Evolutionary conservation across 2,113 vertebrate species (phyloP).

Genomic region (Nymphicus hollandicus): DNA sequence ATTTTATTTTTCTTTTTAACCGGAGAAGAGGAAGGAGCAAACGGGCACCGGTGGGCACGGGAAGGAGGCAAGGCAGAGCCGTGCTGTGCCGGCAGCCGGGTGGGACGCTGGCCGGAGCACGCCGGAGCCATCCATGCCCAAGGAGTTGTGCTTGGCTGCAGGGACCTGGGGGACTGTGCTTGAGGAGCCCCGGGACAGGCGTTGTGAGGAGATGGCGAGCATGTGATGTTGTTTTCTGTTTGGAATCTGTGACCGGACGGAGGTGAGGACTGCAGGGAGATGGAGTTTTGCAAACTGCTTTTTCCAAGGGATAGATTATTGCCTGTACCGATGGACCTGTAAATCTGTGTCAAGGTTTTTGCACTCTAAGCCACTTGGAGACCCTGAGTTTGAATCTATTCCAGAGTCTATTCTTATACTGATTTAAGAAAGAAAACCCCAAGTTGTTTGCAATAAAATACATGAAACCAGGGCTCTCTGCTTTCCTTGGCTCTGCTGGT

Average conservation of each 20-base stretch:
- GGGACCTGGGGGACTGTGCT: neutral
- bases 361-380: neutral
- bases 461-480: neutral
- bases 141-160: neutral
- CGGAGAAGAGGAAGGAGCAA: neutral
- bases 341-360: neutral
- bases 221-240: neutral
- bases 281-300: neutral
- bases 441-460: constrained; percentile 66
- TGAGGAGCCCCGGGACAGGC: neutral
- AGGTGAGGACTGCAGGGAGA: neutral
- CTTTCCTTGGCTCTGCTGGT: neutral
- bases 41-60: neutral
- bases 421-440: neutral
- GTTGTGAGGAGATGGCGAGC: neutral
- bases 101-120: neutral
- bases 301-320: fast-evolving
- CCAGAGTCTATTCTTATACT: constrained; percentile 47
- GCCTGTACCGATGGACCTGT: neutral
- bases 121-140: neutral
- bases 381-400: neutral
- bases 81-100: neutral
- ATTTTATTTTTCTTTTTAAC: neutral
- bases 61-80: neutral
- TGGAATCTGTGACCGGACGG: neutral